Percentiles rank a stretch among this genome's conserved stretches.
Evolutionary conservation across 2,888 invertebrate genomes (phyloP).

Genomic region (Chorisops tibialis): DNA sequence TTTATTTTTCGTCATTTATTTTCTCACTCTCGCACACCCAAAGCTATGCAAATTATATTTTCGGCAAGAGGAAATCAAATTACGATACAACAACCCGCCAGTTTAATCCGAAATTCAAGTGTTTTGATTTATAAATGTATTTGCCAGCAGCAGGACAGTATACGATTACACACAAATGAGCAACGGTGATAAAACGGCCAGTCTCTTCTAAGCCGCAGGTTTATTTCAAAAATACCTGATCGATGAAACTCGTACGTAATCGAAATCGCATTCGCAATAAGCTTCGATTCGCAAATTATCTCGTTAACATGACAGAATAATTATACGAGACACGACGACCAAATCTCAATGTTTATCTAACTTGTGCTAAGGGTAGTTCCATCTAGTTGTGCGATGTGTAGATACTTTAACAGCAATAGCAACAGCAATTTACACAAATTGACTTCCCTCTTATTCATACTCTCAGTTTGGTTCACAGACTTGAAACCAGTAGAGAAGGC

Average conservation of each 20-base stretch:
- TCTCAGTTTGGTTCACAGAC: slow-evolving; percentile 3
- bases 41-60: slow-evolving; percentile 34
- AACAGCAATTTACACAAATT: slow-evolving; percentile 31
- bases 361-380: background rate
- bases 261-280: slow-evolving; percentile 25
- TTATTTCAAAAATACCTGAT: no score
- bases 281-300: slow-evolving; percentile 24
- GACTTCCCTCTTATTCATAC: slow-evolving; percentile 26
- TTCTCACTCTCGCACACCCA: slow-evolving; percentile 5
- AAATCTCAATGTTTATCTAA: slow-evolving; percentile 8
- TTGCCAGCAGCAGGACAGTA: background rate
- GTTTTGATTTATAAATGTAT: slow-evolving; percentile 20
- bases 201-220: background rate
- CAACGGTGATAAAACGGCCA: background rate
- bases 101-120: slow-evolving; percentile 17
- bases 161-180: background rate
- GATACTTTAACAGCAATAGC: slow-evolving; percentile 25
- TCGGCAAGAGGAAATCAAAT: slow-evolving; percentile 26
- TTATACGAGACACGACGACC: slow-evolving; percentile 17
- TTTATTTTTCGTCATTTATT: slow-evolving; percentile 12
- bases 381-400: background rate
- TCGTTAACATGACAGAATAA: slow-evolving; percentile 29
- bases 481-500: background rate
- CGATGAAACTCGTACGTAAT: no score
- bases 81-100: slow-evolving; percentile 23